Evolutionary conservation across 1,140 invertebrate species (phyloP).

Genomic region (Paraescarpia echinospica): DNA sequence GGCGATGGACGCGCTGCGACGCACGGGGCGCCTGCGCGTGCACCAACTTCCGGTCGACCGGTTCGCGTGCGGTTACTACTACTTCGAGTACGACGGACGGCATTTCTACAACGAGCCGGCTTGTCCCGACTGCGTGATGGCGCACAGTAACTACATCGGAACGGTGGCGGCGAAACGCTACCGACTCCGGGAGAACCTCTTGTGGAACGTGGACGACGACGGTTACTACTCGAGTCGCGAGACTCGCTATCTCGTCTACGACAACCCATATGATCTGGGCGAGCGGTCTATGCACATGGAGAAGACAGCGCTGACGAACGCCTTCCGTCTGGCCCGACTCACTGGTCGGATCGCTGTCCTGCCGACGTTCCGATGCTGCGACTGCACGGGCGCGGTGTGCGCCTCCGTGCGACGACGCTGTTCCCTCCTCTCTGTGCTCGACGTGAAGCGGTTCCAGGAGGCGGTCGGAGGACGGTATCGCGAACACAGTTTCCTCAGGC

Average conservation of each 20-base stretch:
- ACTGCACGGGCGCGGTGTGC: constrained; percentile 18
- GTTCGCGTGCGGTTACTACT: constrained; percentile 29
- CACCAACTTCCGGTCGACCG: constrained; percentile 5
- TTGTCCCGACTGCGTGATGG: constrained; percentile 28
- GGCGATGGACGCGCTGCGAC: constrained; percentile 15
- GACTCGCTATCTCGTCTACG: constrained; percentile 22
- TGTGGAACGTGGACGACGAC: constrained; percentile 27
- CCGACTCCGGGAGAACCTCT: constrained; percentile 28
- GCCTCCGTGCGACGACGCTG: constrained; percentile 19
- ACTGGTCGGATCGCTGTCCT: constrained; percentile 21
- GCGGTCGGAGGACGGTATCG: constrained; percentile 12
- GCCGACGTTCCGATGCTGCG: constrained; percentile 29
- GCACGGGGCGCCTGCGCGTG: neutral
- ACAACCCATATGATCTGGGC: constrained; percentile 23
- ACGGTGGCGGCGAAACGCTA: constrained; percentile 28
- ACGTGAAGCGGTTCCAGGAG: constrained; percentile 24
- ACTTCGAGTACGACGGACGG: constrained; percentile 28
- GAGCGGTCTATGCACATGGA: constrained; percentile 13
- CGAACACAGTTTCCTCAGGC: constrained; percentile 26
- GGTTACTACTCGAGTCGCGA: constrained; percentile 23
- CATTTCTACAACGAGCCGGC: constrained; percentile 28
- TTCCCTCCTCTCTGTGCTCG: constrained; percentile 28
- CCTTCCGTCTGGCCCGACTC: constrained; percentile 13
- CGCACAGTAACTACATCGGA: constrained; percentile 31
- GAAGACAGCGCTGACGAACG: constrained; percentile 23